phyloP scores from a whole-genome alignment of 2,888 invertebrate genomes.

The Cinara cedri region DNA sequence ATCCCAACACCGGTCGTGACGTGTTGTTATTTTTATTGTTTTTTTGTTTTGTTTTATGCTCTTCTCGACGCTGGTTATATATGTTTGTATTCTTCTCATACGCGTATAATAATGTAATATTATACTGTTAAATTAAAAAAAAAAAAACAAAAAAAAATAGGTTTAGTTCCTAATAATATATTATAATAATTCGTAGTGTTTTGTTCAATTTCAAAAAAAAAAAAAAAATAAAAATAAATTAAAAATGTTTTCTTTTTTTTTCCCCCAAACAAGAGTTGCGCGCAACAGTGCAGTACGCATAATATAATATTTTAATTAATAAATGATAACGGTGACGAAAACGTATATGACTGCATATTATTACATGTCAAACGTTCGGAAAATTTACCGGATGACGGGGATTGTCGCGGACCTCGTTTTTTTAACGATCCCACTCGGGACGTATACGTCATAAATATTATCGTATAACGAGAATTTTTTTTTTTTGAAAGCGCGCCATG shows the following conservation, averaged over 20 bases:
- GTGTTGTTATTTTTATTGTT: no score
- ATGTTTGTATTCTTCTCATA: background rate
- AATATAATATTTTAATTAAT: no score
- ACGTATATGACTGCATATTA: no score
- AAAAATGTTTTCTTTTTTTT: no score
- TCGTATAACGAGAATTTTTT: background rate
- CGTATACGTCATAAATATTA: background rate
- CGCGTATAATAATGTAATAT: background rate
- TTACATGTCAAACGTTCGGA: background rate
- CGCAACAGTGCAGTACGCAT: no score
- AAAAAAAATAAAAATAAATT: no score
- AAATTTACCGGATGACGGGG: background rate
- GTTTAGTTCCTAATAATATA: slow-evolving; percentile 33
- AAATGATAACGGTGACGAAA: background rate
- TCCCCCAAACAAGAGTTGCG: no score
- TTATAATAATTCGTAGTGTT: background rate
- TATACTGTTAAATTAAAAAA: background rate
- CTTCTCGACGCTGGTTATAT: background rate
- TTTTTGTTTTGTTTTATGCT: background rate
- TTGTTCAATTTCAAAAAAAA: no score
- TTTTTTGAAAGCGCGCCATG: background rate
- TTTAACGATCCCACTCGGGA: slow-evolving; percentile 26
- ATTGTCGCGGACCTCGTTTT: background rate
- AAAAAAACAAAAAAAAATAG: no score
- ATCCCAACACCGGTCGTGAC: no score